Conservation (phyloP, 2,113 vertebrate species). For the Nycticebus coucang region DNA sequence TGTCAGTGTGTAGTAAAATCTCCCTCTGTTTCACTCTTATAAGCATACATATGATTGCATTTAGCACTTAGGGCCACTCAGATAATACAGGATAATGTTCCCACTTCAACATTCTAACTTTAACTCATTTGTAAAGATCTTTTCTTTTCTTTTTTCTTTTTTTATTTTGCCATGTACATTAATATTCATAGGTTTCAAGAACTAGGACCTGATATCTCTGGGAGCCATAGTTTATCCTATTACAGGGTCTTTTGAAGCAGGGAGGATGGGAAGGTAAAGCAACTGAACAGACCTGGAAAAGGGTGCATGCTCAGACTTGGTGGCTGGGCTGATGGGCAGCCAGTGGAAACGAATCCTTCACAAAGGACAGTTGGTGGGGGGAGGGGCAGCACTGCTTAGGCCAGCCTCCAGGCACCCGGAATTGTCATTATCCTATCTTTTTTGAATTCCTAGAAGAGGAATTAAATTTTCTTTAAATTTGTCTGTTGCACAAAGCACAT, state of each 20-base stretch:
- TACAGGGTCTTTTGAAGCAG: not conserved
- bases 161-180: not conserved
- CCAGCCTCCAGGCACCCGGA: no score
- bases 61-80: not conserved
- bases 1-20: not conserved
- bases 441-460: not conserved
- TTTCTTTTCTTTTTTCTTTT: not conserved
- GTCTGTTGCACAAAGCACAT: not conserved
- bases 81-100: not conserved
- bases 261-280: not conserved
- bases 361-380: not conserved
- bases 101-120: not conserved
- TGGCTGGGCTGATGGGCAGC: not conserved
- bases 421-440: not conserved
- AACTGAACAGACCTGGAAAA: not conserved
- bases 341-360: not conserved
- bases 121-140: not conserved
- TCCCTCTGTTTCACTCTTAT: not conserved
- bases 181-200: not conserved
- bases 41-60: not conserved
- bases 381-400: fast-evolving
- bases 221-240: not conserved
- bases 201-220: not conserved
- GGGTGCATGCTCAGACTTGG: not conserved
- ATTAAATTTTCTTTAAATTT: constrained; percentile 20